A percentile compares a stretch with the other conserved stretches of the same genome.
phyloP scores from a whole-genome alignment of 2,113 vertebrate genomes.

The Ondatra zibethicus region DNA sequence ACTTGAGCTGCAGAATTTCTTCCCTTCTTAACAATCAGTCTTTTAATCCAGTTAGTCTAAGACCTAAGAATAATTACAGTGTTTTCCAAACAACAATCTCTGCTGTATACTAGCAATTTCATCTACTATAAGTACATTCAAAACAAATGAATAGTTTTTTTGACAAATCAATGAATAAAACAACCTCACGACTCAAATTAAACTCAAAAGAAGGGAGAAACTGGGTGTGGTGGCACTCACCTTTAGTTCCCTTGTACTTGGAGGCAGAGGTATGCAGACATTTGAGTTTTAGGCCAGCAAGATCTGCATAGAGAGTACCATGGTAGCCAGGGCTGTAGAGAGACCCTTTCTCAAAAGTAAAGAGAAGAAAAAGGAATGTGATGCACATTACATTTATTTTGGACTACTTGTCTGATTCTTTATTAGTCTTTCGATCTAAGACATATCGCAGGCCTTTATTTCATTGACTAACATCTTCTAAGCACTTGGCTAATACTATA shows the following conservation, averaged over 20 bases:
- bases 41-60: slow-evolving; percentile 38
- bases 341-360: not conserved
- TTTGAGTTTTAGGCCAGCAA: not conserved
- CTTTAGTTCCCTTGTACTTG: not conserved
- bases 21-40: not conserved
- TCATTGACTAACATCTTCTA: slow-evolving; percentile 53
- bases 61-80: not conserved
- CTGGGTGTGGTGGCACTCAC: not conserved
- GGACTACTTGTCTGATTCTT: slow-evolving; percentile 24
- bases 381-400: slow-evolving; percentile 35
- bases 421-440: slow-evolving; percentile 29
- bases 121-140: not conserved
- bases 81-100: not conserved
- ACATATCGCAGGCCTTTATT: slow-evolving; percentile 37
- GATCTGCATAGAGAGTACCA: not conserved
- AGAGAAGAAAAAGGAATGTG: not conserved
- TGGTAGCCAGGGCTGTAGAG: not conserved
- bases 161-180: slow-evolving; percentile 4
- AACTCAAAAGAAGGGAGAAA: slow-evolving; percentile 40
- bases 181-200: not conserved
- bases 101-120: not conserved
- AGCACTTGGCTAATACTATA: slow-evolving; percentile 43
- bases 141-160: slow-evolving; percentile 26
- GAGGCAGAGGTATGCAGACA: not conserved
- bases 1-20: slow-evolving; percentile 9